A percentile compares a stretch with the other conserved stretches of the same genome.
These are phyloP conservation scores for Rhombomys opimus DNA, from an alignment of 2,113 vertebrate species.

Conservation along the genomic window DNA sequence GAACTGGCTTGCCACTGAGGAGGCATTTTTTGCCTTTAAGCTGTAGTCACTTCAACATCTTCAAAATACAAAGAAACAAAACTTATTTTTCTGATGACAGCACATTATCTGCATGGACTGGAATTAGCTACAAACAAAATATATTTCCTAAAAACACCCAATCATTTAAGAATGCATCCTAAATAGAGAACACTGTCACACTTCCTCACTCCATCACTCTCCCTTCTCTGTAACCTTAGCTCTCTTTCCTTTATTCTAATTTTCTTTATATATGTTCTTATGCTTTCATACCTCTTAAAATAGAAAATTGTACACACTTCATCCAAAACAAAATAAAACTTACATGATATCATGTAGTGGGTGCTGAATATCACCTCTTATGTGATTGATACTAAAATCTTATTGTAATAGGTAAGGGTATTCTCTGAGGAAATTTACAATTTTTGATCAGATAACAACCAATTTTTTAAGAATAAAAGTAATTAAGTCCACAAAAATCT, in stretches of 20 bases:
- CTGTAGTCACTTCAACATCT: background rate
- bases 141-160: background rate
- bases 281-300: background rate
- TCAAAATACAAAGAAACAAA: background rate
- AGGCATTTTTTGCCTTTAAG: background rate
- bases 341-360: background rate
- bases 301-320: background rate
- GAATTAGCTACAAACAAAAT: background rate
- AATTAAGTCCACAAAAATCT: background rate
- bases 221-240: too few species aligned
- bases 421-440: background rate
- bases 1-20: slow-evolving; percentile 1
- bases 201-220: background rate
- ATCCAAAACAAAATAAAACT: background rate
- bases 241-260: background rate
- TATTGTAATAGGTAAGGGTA: background rate
- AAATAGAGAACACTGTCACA: background rate
- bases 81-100: background rate
- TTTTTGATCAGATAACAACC: background rate
- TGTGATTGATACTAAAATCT: background rate
- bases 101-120: background rate
- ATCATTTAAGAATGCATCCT: background rate
- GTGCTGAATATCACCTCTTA: background rate
- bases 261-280: background rate
- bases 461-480: background rate